Base-by-base conservation (phyloP, 2,113 vertebrate genomes). In the Ivindomyrus marchei region DNA sequence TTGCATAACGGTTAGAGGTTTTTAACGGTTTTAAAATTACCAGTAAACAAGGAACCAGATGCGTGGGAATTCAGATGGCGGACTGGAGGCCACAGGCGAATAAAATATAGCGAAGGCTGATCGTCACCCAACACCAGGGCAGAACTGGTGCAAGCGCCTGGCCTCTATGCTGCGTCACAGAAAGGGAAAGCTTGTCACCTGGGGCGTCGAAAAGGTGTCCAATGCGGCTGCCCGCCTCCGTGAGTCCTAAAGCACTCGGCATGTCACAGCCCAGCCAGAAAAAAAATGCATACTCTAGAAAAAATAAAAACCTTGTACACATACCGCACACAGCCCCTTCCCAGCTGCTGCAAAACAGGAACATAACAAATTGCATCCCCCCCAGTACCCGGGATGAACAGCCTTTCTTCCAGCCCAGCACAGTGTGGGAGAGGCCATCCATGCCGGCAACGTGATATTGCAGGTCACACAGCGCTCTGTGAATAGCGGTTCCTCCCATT, bases 401-500 rank as follows among this genome's bases (percentile, higher is more conserved):
- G 45, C 46, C 45, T 31, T 83, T 85, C 52, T 85, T 91, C 88
- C 86, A 70, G 91, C 86, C 87, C 74, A 47, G 45, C 90, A 92
- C 92, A 92, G 93, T 90, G 90, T 90, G 90, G 89, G 90, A 62
- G 91, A 91, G 88, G 83, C 49, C 90, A 91, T 91, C 92, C 88
- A 19, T 87, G 90, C 88, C 46, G 47, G 93, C 91, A 93, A 94
- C 85, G 87, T 56, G 91, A 94, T 93, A 92, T 85, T 84, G 53
- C 17, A 89, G 90, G 89, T 91, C 90, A 91, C 80, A 91, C 90
- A 90, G 85, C 52, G 42, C 91, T 90, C 88, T 90, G 90, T 93
- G 92, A 92, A 94, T 92, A 91, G 92, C 84, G 90, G 91, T 88
- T 70, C 89, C 91, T 93, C 90, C 90, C 91, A 88, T 90, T 89